Base-by-base conservation (phyloP, 1,140 invertebrate genomes). In the Tigriopus japonicus region DNA sequence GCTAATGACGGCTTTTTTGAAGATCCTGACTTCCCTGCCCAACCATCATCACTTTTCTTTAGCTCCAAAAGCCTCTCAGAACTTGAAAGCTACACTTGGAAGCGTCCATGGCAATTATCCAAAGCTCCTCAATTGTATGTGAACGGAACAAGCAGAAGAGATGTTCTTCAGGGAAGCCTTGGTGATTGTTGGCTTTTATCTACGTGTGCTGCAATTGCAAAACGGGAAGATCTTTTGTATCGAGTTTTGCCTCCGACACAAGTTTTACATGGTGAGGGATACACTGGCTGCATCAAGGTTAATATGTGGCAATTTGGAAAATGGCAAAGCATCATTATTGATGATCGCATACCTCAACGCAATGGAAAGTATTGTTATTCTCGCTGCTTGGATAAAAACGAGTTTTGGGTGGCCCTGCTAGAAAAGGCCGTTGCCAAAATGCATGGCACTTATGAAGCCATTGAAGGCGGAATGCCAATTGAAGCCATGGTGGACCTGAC, bases 401-500 rank as follows among this genome's bases (percentile, higher is more conserved):
- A 77, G 66, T 77, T 76, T 64, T 77, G 76, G 76, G 69, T 73
- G 14, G 70, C 75, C 1, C 65, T 76, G 0, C 58, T 76, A n/a
- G 75, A 77, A 65, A 77, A 77, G 66, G 74, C 74, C 6, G 74
- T 74, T 66, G 73, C 74, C 19, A 75, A 75, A 70, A 42, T 62
- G 60, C 28, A 63, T 49, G 62, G 62, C 13, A 52, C 10, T 24
- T 62, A 61, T 28, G 59, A 61, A 35, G 68, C 67, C 5, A 42
- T 71, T 45, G 66, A 65, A 40, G 70, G 79, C 51, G 78, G 78
- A 12, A 71, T 74, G 54, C 73, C 75, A 6, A 68, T 72, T 53
- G 78, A 80, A 65, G 78, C 78, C 23, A 71, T 80, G 68, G 76
- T 78, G 56, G 79, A 80, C 65, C 75, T 80, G 62, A 80, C 78